phyloP scores from a whole-genome alignment of 2,113 vertebrate genomes.

The Bos taurus region ARS-UCD2.0 NC_037343.1:60863501-60864000 shows the following conservation, averaged over 20 bases:
- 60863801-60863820: not conserved
- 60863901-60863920: constrained; percentile 41
- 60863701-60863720: not conserved
- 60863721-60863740: not conserved
- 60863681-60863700: not conserved
- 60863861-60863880: constrained; percentile 43
- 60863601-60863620: not conserved
- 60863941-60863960: constrained; percentile 37
- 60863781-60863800: constrained; percentile 34
- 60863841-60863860: constrained; percentile 36
- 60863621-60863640: not conserved
- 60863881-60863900: constrained; percentile 22
- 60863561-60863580: not conserved
- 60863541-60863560: constrained; percentile 5
- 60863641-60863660: not conserved
- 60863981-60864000: constrained; percentile 65
- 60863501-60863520: not conserved
- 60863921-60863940: constrained; percentile 5
- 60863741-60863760: not conserved
- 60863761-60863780: not conserved
- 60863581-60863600: not conserved
- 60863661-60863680: not conserved
- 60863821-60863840: constrained; percentile 58
- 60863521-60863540: not conserved
- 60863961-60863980: constrained; percentile 50